Base-by-base conservation (phyloP, 1,140 invertebrate genomes). In the Geopemphigus sp. region DNA sequence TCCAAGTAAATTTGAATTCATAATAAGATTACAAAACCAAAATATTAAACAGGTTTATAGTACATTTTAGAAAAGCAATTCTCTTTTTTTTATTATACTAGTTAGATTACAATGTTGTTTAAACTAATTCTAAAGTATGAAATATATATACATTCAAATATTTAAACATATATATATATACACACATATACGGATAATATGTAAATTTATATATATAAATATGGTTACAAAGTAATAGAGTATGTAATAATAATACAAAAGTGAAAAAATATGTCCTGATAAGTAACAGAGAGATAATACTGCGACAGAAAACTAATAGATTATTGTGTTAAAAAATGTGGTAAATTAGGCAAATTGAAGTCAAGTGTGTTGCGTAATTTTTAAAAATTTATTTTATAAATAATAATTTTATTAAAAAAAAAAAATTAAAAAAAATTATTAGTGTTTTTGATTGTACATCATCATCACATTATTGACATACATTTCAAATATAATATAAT, bases 381-480 rank as follows among this genome's bases (percentile, higher is more conserved):
- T 24, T 68, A 45, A 12, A 15, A 66, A 22, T 45, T 66, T n/a
- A 32, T 29, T 53, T 68, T 29, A 19, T 57, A 72, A n/a, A 17
- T n/a, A n/a, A 72, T 54, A 54, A 53, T 54, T 26, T 53, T 26
- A 70, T 47, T 26, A 50, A 12, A 47, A 66, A 47, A 47, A 68
- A 24, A 68, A 68, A 39, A 47, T 29, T 29, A 29, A 17, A 72
- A 54, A 22, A 72, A 29, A 72, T 54, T 54, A 54, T n/a, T 68
- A 68, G 22, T 17, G 11, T 72, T 54, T 50, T 54, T 54, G 47
- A 72, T 72, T 54, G 24, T 54, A 72, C 2, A 70, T 68, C 64
- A 70, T 68, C 64, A 68, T 70, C 26, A 72, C 4, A 72, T 72
- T 72, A 29, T 54, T 29, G 8, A 54, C 26, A 72, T 72, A 72